Percentiles rank a stretch among this genome's conserved stretches.
phyloP scores from a whole-genome alignment of 2,888 invertebrate genomes.

The Myathropa florea region DNA sequence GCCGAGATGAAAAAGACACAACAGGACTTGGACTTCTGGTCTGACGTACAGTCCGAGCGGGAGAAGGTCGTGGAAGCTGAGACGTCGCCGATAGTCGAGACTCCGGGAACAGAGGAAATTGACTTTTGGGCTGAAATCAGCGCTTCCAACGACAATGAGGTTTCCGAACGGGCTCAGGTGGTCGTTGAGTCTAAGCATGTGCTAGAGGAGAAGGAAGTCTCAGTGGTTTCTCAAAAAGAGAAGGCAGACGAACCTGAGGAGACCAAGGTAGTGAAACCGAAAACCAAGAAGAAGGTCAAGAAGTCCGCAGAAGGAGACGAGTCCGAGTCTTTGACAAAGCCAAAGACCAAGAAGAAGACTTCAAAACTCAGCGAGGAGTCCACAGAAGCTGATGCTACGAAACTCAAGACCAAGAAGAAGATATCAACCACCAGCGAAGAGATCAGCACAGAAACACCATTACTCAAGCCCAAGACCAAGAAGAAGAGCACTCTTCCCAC shows the following conservation, averaged over 20 bases:
- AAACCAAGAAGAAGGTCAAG: constrained; percentile 13
- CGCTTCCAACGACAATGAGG: neutral
- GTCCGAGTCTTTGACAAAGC: neutral
- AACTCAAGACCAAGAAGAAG: neutral
- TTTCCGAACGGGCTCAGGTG: too few relatives aligned
- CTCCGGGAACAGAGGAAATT: neutral
- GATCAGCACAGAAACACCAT: neutral
- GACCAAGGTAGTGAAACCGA: neutral
- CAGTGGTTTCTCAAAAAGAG: neutral
- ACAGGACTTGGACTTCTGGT: neutral
- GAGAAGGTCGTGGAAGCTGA: neutral
- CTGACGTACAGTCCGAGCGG: neutral
- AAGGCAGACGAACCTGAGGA: neutral
- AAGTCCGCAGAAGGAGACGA: neutral
- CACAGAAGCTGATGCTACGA: neutral
- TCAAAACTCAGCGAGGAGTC: neutral
- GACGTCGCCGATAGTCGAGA: neutral
- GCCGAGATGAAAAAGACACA: neutral
- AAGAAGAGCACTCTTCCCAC: neutral
- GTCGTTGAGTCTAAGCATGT: neutral
- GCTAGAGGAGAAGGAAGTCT: neutral
- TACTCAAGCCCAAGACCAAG: neutral
- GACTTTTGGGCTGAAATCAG: neutral
- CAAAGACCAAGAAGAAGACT: neutral
- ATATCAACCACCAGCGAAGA: neutral